Evolutionary conservation across 1,140 invertebrate genomes (phyloP), one percentile per base, ranked within the genome.

Genomic region (Anadara kagoshimensis): DNA sequence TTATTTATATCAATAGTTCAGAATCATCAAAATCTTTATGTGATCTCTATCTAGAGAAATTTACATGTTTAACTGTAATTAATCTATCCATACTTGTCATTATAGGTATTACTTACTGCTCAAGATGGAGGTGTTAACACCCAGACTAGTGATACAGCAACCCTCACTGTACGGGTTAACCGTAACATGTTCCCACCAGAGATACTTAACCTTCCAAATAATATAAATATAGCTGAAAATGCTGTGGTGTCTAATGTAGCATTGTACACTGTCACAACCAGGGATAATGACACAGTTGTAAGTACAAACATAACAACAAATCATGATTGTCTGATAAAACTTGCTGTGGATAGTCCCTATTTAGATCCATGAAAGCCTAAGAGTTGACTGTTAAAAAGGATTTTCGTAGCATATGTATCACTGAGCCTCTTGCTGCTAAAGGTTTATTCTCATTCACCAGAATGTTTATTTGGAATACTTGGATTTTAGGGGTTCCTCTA

Each of bases 121-220:
- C 67, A 61, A 41, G 83, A 84, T 22, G 56, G 65, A 24, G 81
- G 79, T n/a, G 56, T 43, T 22, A 72, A 74, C 44, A 20, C 53
- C 3, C 29, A 20, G 41, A 73, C 57, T 44, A 79, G 82, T 54
- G 45, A 51, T 5, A 61, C 68, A n/a, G 83, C 80, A 0, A 83
- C 76, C 1, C 53, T 86, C 12, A 82, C 77, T 18, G 78, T 86
- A 11, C 77, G 67, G 49, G 84, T 86, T 4, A 57, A 73, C 10
- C 72, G 83, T 8, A 85, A 86, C 29, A 44, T 62, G 47, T 72
- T 70, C 43, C 54, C 84, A 1, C 84, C 84, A 44, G 68, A 65
- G n/a, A 79, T 86, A 56, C n/a, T 66, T 3, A 76, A 82, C 63
- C 41, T 75, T 18, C 82, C 83, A 22, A 76, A 76, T 41, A 44